Evolutionary conservation across 2,797 vertebrate genomes (phyloP).

Genomic region (Triplophysa bombifrons): DNA sequence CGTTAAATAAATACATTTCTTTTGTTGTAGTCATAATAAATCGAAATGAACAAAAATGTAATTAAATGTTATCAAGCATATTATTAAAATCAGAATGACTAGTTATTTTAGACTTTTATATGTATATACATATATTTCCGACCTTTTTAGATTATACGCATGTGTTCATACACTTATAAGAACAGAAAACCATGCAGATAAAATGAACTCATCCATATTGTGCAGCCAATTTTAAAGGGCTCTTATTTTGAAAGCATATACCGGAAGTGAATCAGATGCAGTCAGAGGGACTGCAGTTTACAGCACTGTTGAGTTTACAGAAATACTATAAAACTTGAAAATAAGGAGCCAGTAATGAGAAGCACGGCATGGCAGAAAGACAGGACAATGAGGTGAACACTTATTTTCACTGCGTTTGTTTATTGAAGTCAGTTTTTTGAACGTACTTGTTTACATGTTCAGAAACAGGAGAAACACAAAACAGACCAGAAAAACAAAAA

Average conservation of each 20-base stretch:
- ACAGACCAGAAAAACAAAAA: not conserved
- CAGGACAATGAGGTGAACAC: slow-evolving; percentile 74
- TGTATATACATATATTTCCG: too few species aligned
- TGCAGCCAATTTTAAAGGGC: not conserved
- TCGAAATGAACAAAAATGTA: too few species aligned
- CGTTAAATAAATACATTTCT: too few species aligned
- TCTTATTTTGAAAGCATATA: not conserved
- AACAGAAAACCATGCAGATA: too few species aligned
- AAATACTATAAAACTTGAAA: not conserved
- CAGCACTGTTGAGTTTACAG: not conserved
- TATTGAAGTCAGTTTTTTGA: not conserved
- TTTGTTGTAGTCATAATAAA: too few species aligned
- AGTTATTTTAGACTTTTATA: too few species aligned
- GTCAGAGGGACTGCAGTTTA: not conserved
- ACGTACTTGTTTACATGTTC: slow-evolving; percentile 18
- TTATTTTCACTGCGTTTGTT: not conserved
- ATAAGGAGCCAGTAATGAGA: not conserved
- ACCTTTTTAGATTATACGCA: too few species aligned
- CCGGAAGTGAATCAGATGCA: not conserved
- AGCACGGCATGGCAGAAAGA: slow-evolving; percentile 76
- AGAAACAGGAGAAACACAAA: not conserved
- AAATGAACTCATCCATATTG: too few species aligned
- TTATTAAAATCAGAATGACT: too few species aligned
- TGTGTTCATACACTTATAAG: too few species aligned
- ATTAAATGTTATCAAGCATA: too few species aligned